Conservation (phyloP, 2,888 invertebrate genomes). For the Entomobrya multifasciata region DNA sequence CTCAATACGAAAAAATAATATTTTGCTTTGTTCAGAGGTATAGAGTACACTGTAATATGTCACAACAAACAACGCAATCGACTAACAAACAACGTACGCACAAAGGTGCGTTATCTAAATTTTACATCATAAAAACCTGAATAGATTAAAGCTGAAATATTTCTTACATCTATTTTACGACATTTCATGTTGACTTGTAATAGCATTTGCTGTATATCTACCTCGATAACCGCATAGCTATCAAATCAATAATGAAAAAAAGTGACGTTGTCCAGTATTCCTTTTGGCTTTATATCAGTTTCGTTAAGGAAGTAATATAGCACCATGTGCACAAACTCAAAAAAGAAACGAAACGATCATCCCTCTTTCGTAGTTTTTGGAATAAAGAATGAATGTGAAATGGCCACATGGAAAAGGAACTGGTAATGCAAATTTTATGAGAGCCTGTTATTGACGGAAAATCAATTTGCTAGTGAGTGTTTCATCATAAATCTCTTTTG, state of each 20-base stretch:
- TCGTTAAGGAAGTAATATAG: too few species aligned
- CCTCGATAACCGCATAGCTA: constrained; percentile 13
- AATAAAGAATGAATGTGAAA: background rate
- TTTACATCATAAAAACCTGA: constrained; percentile 2
- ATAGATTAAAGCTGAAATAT: background rate
- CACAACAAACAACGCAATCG: too few species aligned
- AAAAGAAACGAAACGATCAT: constrained; percentile 23
- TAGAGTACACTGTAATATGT: too few species aligned
- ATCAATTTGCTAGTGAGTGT: constrained; percentile 72
- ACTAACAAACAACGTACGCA: too few species aligned
- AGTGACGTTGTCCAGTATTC: background rate
- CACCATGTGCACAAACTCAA: constrained; percentile 4
- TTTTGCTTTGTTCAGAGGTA: too few species aligned
- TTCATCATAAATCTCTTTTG: constrained; percentile 53
- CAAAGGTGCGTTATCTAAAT: background rate
- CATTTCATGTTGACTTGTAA: background rate
- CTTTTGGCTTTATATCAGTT: constrained; percentile 6
- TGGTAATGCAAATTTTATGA: constrained; percentile 68
- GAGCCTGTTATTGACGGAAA: constrained; percentile 71
- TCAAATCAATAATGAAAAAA: constrained; percentile 27
- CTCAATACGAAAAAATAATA: too few species aligned
- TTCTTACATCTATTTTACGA: constrained; percentile 20
- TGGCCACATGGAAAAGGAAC: constrained; percentile 41
- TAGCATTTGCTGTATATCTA: background rate
- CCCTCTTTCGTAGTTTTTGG: background rate